Conservation (phyloP, 2,797 vertebrate species). For the Arnoldichthys spilopterus region DNA sequence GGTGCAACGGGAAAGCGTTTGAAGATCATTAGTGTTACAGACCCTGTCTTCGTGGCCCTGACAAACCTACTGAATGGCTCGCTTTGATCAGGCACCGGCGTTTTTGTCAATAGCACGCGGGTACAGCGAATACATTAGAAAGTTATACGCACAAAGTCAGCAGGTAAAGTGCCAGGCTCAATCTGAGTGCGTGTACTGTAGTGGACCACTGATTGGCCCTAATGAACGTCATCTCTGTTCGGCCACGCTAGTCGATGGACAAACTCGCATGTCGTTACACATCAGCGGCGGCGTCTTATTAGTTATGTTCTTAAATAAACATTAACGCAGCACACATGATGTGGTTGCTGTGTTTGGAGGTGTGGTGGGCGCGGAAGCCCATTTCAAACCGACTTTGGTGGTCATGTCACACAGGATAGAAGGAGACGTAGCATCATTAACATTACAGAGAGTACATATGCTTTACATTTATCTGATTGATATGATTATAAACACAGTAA, state of each 20-base stretch:
- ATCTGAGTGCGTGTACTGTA: conserved; percentile 64
- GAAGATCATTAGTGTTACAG: conserved; percentile 85
- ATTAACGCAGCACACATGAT: not conserved
- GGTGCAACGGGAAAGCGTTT: conserved; percentile 79
- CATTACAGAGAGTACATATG: too few species aligned
- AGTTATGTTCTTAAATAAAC: conserved; percentile 30
- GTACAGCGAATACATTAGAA: conserved; percentile 80
- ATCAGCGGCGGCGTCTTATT: conserved; percentile 40
- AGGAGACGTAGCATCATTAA: not conserved
- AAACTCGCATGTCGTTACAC: conserved; percentile 51
- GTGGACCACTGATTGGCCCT: conserved; percentile 66
- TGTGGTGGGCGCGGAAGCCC: not conserved
- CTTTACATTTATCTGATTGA: too few species aligned
- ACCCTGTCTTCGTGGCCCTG: conserved; percentile 80
- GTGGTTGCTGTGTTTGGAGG: not conserved
- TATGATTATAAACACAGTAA: too few species aligned
- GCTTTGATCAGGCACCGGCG: conserved; percentile 79
- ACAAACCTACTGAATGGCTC: conserved; percentile 75
- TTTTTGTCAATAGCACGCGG: conserved; percentile 77
- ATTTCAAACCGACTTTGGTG: not conserved
- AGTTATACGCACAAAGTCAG: conserved; percentile 80
- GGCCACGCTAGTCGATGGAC: conserved; percentile 55
- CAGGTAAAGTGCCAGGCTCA: conserved; percentile 75
- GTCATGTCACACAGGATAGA: not conserved
- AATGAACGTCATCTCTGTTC: conserved; percentile 67